phyloP scores from a whole-genome alignment of 2,113 vertebrate genomes.

The Phyllopteryx taeniolatus region DNA sequence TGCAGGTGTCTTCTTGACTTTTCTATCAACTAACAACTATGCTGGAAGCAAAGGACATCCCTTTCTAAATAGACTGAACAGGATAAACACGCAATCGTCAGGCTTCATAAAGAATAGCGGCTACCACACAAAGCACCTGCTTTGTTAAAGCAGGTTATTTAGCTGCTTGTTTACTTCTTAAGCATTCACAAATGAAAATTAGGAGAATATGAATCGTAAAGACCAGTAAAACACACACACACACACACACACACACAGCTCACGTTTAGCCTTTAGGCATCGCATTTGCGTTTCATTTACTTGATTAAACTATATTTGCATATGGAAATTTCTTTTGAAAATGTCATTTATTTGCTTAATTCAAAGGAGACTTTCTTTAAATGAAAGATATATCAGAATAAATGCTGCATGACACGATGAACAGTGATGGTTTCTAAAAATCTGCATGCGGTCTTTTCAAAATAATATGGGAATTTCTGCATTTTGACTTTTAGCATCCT shows the following conservation, averaged over 20 bases:
- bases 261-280: slow-evolving; percentile 64
- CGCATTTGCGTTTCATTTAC: slow-evolving; percentile 69
- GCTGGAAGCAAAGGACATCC: slow-evolving; percentile 15
- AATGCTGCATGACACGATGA: slow-evolving; percentile 43
- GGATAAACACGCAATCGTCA: slow-evolving; percentile 12
- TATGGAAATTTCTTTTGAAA: slow-evolving; percentile 77
- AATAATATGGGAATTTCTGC: not conserved
- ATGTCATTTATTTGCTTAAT: slow-evolving; percentile 75
- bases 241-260: slow-evolving; percentile 26
- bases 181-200: slow-evolving; percentile 18
- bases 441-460: not conserved
- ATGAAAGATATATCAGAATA: slow-evolving; percentile 64
- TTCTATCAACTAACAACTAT: slow-evolving; percentile 8
- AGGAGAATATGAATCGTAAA: slow-evolving; percentile 3
- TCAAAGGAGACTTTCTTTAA: slow-evolving; percentile 69
- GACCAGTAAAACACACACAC: not conserved
- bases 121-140: slow-evolving; percentile 5
- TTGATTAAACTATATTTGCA: slow-evolving; percentile 80
- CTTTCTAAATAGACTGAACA: not conserved
- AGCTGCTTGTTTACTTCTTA: slow-evolving; percentile 27
- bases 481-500: not conserved
- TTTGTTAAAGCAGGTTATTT: slow-evolving; percentile 26
- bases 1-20: slow-evolving; percentile 1
- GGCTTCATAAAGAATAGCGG: slow-evolving; percentile 4
- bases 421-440: slow-evolving; percentile 53